Conservation (phyloP, 2,888 invertebrate genomes). For the Agrochola lychnidis region DNA sequence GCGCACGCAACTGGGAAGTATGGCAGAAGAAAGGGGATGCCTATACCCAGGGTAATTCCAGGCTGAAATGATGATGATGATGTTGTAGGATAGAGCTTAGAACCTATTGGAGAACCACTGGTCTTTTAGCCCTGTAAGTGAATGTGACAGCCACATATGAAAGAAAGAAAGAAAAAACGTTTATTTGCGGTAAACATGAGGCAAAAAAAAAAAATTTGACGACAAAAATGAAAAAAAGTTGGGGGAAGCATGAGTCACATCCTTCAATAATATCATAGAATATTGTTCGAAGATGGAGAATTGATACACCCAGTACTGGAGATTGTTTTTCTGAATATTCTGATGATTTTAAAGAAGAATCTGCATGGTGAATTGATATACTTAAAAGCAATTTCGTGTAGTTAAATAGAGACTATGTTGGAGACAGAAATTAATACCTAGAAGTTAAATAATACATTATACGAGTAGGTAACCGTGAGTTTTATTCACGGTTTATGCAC, state of each 20-base stretch:
- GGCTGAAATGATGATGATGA: background rate
- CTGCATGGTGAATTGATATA: background rate
- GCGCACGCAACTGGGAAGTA: background rate
- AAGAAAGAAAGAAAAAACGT: no score
- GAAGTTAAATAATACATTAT: background rate
- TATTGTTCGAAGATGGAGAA: background rate
- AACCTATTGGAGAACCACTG: background rate
- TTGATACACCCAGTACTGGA: background rate
- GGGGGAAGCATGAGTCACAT: no score
- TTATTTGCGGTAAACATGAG: no score
- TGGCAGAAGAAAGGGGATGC: background rate
- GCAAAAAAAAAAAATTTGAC: no score
- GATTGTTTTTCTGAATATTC: background rate
- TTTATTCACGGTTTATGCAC: background rate
- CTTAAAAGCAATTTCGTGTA: background rate
- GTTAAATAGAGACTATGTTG: background rate
- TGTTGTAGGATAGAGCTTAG: background rate
- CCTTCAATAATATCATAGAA: no score
- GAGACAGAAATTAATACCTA: background rate
- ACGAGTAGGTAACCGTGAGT: background rate
- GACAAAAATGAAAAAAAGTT: no score
- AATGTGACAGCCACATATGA: background rate
- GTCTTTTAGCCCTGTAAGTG: no score
- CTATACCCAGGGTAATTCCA: background rate
- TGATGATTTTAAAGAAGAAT: background rate